Base-by-base conservation (phyloP, 1,140 invertebrate species). In the Agrypnia vestita region DNA sequence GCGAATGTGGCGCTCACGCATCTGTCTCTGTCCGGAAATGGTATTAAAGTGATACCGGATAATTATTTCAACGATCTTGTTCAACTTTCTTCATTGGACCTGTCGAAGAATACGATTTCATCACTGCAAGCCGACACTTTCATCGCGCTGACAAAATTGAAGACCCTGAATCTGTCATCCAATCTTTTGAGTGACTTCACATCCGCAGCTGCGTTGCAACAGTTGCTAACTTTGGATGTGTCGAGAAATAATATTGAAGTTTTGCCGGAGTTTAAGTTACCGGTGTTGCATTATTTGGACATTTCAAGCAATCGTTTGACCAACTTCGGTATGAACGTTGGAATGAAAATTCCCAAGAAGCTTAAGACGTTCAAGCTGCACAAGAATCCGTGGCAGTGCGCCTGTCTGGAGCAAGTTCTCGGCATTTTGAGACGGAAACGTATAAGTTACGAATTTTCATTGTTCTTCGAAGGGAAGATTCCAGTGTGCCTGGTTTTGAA, bases 331-430 rank as follows among this genome's bases (percentile, higher is more conserved):
- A 61, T 25, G 4, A 76, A 51, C 10, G 9, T 80, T 15, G 75
- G 79, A 4, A 76, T 71, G 62, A 53, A 67, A 10, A 10, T 80
- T 0, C 74, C 79, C 12, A 77, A 73, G 19, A 77, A 43, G 44
- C 15, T 80, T 46, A 80, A 44, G n/a, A 51, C 15, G 12, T 69
- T 77, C 15, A 59, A 10, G 12, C 64, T 80, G 10, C 75, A 80
- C 25, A 72, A 62, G 13, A 80, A 80, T 43, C 79, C 79, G 8
- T 77, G 74, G 79, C 79, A 80, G 61, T 80, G 79, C 44, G 75
- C 25, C 9, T 80, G 79, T 44, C 25, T 80, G 74, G 53, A 80
- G 10, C 74, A 77, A 35, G 15, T 77, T 9, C 43, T 80, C 35
- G 13, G 0, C 6, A 44, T 77, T 15, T 25, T 80, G 17, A 21